Conservation (phyloP, 2,113 vertebrate genomes). For the Mormyrus iriodes region DNA sequence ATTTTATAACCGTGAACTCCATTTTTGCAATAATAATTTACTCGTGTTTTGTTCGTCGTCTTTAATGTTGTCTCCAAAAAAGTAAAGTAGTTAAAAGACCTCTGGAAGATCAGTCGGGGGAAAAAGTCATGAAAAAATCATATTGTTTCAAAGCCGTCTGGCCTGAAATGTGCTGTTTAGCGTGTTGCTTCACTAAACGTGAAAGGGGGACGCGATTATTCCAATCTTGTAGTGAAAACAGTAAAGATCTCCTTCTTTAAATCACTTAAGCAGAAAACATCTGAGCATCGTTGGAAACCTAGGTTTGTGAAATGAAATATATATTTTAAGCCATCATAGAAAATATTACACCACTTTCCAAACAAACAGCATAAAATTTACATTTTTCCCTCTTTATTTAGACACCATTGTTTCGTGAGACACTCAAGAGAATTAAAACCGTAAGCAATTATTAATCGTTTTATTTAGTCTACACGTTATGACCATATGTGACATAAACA, state of each 20-base stretch:
- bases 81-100: conserved; percentile 27
- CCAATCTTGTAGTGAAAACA: conserved; percentile 60
- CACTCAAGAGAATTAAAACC: conserved; percentile 39
- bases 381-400: conserved; percentile 32
- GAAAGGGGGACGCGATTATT: conserved; percentile 53
- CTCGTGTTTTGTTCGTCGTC: conserved; percentile 6
- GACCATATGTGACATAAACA: conserved; percentile 44
- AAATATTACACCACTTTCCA: conserved; percentile 49
- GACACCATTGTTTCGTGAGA: conserved; percentile 42
- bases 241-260: conserved; percentile 64
- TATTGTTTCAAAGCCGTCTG: conserved; percentile 52
- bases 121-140: conserved; percentile 44
- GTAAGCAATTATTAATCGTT: conserved; percentile 33
- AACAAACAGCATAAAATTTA: conserved; percentile 36
- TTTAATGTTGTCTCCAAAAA: conserved; percentile 3
- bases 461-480: conserved; percentile 45
- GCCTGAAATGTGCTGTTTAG: conserved; percentile 39
- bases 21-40: neutral
- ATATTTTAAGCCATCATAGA: conserved; percentile 56
- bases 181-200: conserved; percentile 46
- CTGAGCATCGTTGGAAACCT: conserved; percentile 64
- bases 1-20: neutral
- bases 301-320: conserved; percentile 66
- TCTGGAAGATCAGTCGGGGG: conserved; percentile 48
- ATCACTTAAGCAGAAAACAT: conserved; percentile 64